Evolutionary conservation across 2,888 invertebrate genomes (phyloP), one percentile per base, ranked within the genome.

Genomic region (Ceraclea dissimilis): DNA sequence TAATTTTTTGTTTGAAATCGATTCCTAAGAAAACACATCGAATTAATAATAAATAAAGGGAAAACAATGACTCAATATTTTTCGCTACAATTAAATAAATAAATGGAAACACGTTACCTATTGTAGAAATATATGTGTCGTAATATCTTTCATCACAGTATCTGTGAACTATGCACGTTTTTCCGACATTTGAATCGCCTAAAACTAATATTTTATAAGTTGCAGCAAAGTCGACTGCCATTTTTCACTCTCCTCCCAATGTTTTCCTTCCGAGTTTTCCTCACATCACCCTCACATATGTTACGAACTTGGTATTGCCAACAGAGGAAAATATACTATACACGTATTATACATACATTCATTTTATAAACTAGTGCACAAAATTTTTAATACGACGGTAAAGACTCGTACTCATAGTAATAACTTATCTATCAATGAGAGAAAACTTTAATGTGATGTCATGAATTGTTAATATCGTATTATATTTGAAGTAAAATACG

Each of bases 131-230:
- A 74, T 91, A 91, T 64, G 91, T 90, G 71, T 92, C 91, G 75
- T 90, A 91, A 74, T 90, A 92, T 67, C 89, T 81, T 73, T 92
- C 91, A 71, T 91, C 91, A 71, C 91, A 91, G 69, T 90, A 92
- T 73, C 91, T 82, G 71, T 91, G 91, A 66, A 91, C 90, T 66
- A 92, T 88, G 74, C 91, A 92, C 59, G 91, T 91, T 79, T 92
- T 92, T 17, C 91, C 91, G 61, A 92, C 91, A 77, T 91, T 91
- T 53, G 90, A 90, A 76, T 92, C 91, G 57, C 91, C 91, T 68
- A 92, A 77, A 67, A 92, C 90, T 67, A 91, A 77, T 63, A 91
- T 83, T 76, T 92, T 92, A 72, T 90, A 92, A 63, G 90, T 91
- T 64, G 89, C 88, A 67, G 88, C 86, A 74, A 89, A 90, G 73